A percentile compares a stretch with the other conserved stretches of the same genome.
These are phyloP conservation scores for Dendronephthya gigantea DNA, from an alignment of 64 coral and sea anemone species.

Conservation along the genomic window DNA sequence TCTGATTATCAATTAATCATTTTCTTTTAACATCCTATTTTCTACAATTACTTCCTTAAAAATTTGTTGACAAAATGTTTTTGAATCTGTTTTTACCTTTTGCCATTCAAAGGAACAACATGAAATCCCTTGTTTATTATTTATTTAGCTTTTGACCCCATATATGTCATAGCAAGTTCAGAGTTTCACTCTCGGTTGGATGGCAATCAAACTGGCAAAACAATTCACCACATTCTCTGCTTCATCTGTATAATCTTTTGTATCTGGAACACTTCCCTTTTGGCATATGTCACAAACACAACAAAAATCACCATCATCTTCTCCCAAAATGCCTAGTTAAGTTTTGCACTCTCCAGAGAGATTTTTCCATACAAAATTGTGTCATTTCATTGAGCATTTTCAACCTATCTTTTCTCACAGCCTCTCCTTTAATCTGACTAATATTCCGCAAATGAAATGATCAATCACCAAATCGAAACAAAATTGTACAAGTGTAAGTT, in stretches of 20 bases:
- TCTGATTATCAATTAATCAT: neutral
- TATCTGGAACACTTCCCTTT: neutral
- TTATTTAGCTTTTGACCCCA: neutral
- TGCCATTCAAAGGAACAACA: neutral
- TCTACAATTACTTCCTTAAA: neutral
- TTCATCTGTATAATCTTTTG: neutral
- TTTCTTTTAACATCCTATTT: neutral
- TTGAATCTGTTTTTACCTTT: constrained; percentile 9
- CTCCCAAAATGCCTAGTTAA: neutral
- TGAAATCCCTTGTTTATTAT: neutral
- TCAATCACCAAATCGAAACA: neutral
- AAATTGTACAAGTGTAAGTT: neutral
- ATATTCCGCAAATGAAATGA: neutral
- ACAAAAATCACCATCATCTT: neutral
- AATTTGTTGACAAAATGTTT: neutral
- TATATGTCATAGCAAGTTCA: neutral
- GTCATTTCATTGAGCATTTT: neutral
- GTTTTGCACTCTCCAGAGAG: neutral
- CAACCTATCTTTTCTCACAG: neutral
- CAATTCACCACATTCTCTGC: neutral
- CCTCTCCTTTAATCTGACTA: neutral
- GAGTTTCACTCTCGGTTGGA: neutral
- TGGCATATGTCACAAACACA: neutral
- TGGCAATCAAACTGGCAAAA: neutral
- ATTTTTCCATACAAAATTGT: neutral